Evolutionary conservation across 64 coral and sea anemone genomes (phyloP).

Genomic region (Stylophora pistillata): DNA sequence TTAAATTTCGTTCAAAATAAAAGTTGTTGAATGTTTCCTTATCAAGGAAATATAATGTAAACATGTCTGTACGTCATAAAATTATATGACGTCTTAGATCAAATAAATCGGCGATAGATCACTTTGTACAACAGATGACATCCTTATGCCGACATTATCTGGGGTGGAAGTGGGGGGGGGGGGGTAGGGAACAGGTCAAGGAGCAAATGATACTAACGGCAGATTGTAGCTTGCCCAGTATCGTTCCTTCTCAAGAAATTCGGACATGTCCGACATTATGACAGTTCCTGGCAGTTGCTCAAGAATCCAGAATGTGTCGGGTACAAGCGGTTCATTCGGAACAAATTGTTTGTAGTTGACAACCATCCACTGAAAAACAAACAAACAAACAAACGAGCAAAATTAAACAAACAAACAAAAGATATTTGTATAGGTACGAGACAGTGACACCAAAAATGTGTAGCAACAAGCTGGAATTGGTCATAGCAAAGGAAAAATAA

Average conservation of each 20-base stretch:
- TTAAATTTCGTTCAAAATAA: too few relatives aligned
- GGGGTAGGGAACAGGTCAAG: not conserved
- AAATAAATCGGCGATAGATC: too few relatives aligned
- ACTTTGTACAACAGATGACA: too few relatives aligned
- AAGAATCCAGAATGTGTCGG: slow-evolving; percentile 74
- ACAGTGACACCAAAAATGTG: not conserved
- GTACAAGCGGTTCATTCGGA: slow-evolving; percentile 61
- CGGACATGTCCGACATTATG: slow-evolving; percentile 80
- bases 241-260: slow-evolving; percentile 62
- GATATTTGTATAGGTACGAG: not conserved
- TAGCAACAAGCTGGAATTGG: too few relatives aligned
- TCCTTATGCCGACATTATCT: too few relatives aligned
- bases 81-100: too few relatives aligned
- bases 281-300: slow-evolving; percentile 91
- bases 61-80: too few relatives aligned
- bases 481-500: too few relatives aligned
- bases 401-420: not conserved
- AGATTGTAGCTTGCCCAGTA: slow-evolving; percentile 98
- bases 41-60: too few relatives aligned
- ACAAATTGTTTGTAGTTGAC: slow-evolving; percentile 92
- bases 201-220: slow-evolving; percentile 62
- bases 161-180: not conserved
- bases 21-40: too few relatives aligned
- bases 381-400: not conserved
- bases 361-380: slow-evolving; percentile 86